Conservation (phyloP, 2,113 vertebrate genomes). For the Bostrychus sinensis region DNA sequence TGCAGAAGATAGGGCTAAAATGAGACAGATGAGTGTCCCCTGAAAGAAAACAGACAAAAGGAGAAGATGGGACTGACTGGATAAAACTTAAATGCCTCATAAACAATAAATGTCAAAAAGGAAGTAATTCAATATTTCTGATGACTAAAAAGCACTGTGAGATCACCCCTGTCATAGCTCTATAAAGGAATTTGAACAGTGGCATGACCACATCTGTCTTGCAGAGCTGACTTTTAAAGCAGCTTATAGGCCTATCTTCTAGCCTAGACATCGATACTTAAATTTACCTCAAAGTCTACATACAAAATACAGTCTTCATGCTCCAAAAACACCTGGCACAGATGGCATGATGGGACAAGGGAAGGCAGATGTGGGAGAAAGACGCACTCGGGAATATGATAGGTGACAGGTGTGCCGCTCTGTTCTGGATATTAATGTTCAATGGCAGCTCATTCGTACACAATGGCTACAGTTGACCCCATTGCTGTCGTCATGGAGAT, state of each 20-base stretch:
- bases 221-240: conserved; percentile 47
- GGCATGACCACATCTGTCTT: conserved; percentile 28
- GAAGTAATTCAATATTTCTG: no score
- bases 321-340: conserved; percentile 65
- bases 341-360: conserved; percentile 56
- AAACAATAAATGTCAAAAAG: no score
- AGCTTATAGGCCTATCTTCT: conserved; percentile 21
- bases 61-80: no score
- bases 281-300: not conserved
- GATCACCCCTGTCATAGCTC: conserved; percentile 36
- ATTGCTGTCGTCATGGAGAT: conserved; percentile 59
- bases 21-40: no score
- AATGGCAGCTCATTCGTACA: conserved; percentile 43
- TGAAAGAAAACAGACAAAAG: no score
- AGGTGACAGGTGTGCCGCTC: conserved; percentile 42
- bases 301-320: conserved; percentile 26
- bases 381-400: conserved; percentile 13
- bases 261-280: not conserved
- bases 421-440: conserved; percentile 35
- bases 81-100: no score
- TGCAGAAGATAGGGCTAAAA: no score
- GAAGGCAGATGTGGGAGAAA: conserved; percentile 39
- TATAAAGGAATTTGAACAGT: conserved; percentile 9
- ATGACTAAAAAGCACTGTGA: conserved; percentile 34
- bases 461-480: conserved; percentile 50